phyloP scores from a whole-genome alignment of 2,888 invertebrate genomes.

The Isotomurus palustris region DNA sequence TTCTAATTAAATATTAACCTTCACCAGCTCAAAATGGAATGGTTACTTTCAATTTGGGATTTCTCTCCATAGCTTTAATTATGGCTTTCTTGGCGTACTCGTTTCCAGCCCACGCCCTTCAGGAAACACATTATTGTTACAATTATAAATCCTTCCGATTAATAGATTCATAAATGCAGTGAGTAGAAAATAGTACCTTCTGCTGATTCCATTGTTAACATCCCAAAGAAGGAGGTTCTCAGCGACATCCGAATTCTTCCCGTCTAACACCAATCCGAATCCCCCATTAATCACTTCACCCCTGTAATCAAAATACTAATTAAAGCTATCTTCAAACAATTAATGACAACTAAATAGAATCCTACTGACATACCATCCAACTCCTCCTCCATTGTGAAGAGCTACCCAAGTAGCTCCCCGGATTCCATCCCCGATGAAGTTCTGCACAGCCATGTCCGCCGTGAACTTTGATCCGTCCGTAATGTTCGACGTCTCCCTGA shows the following conservation, averaged over 20 bases:
- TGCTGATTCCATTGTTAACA: constrained; percentile 58
- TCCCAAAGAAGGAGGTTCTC: constrained; percentile 58
- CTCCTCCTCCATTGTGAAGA: constrained; percentile 58
- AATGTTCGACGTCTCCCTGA: constrained; percentile 60
- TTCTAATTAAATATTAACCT: too few species aligned
- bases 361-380: constrained; percentile 52
- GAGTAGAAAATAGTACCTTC: constrained; percentile 41
- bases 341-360: not conserved
- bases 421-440: constrained; percentile 57
- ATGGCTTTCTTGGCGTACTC: constrained; percentile 55
- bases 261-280: constrained; percentile 60
- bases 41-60: constrained; percentile 54
- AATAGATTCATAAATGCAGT: not conserved
- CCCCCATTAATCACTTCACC: constrained; percentile 63
- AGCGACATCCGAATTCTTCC: constrained; percentile 53
- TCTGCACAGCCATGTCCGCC: constrained; percentile 61
- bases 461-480: constrained; percentile 60
- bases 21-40: too few species aligned
- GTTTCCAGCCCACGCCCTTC: constrained; percentile 59
- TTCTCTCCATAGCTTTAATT: constrained; percentile 52
- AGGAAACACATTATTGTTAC: not conserved
- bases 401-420: constrained; percentile 62
- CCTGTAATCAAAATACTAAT: constrained; percentile 48
- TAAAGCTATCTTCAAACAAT: not conserved
- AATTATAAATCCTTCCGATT: constrained; percentile 15